A percentile compares a stretch with the other conserved stretches of the same genome.
Conservation (phyloP, 2,888 invertebrate genomes). For the Camponotus fellah region DNA sequence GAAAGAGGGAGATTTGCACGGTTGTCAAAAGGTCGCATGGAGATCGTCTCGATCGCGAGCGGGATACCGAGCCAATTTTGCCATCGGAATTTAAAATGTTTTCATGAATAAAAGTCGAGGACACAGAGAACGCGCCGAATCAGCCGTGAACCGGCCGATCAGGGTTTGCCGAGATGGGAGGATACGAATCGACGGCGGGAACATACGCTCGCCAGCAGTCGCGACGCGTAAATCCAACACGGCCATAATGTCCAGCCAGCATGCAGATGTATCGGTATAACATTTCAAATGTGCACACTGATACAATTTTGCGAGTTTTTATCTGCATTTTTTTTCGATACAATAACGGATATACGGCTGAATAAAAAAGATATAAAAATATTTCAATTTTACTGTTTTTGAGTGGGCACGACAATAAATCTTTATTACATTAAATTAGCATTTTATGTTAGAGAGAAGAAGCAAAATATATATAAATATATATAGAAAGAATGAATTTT, state of each 20-base stretch:
- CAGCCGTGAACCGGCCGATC: conserved; percentile 13
- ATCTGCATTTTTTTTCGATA: background rate
- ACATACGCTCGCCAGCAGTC: conserved; percentile 43
- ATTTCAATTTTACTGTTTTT: background rate
- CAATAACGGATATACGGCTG: background rate
- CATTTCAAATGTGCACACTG: conserved; percentile 44
- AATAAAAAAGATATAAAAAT: conserved; percentile 18
- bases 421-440: background rate
- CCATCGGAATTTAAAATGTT: conserved; percentile 81
- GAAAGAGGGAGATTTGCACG: background rate
- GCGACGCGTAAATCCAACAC: conserved; percentile 59
- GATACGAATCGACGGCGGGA: conserved; percentile 46
- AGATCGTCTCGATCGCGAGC: background rate
- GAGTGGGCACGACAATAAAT: background rate
- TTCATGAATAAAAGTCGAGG: conserved; percentile 81
- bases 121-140: conserved; percentile 1
- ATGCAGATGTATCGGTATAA: conserved; percentile 53
- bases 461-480: background rate
- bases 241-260: conserved; percentile 49
- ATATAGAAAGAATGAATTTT: background rate
- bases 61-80: conserved; percentile 75
- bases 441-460: background rate
- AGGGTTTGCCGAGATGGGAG: conserved; percentile 11
- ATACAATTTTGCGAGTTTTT: conserved; percentile 27
- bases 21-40: background rate